phyloP scores from a whole-genome alignment of 2,797 vertebrate genomes.

The Mergus octosetaceus region DNA sequence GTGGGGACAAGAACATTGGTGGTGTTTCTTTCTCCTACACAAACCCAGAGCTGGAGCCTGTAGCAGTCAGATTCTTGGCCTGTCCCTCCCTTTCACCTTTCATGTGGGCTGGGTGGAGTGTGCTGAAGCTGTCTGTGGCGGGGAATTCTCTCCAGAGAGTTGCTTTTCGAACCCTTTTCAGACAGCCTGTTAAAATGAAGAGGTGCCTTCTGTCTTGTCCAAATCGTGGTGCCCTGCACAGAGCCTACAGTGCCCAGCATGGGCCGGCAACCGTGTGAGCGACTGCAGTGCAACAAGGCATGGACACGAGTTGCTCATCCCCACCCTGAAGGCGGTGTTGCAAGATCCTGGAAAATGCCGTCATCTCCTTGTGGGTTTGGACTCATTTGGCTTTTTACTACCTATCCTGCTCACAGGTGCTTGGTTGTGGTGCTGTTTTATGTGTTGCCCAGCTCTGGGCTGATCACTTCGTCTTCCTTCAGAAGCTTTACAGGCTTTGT shows the following conservation, averaged over 20 bases:
- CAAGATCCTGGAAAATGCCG: slow-evolving; percentile 56
- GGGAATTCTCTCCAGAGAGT: background rate
- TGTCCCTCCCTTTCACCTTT: background rate
- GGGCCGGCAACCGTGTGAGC: background rate
- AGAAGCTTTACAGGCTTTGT: background rate
- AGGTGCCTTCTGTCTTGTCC: background rate
- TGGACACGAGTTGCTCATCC: slow-evolving; percentile 34
- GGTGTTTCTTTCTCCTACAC: background rate
- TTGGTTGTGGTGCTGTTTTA: background rate
- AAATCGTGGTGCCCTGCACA: rapidly evolving
- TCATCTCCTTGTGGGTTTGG: slow-evolving; percentile 33
- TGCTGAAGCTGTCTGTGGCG: background rate
- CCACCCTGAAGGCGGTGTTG: slow-evolving; percentile 40
- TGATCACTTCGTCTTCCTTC: background rate
- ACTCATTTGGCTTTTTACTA: slow-evolving; percentile 1
- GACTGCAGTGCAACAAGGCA: slow-evolving; percentile 24
- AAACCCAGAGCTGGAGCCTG: background rate
- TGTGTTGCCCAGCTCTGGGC: background rate
- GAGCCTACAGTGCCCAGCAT: background rate
- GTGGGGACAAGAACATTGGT: background rate
- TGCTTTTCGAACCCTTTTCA: slow-evolving; percentile 7
- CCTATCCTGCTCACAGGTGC: background rate
- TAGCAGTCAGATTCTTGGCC: background rate
- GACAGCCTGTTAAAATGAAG: background rate
- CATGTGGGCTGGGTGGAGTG: background rate